Base-by-base conservation (phyloP, 2,113 vertebrate species). In the Ceyx melanurus region DNA sequence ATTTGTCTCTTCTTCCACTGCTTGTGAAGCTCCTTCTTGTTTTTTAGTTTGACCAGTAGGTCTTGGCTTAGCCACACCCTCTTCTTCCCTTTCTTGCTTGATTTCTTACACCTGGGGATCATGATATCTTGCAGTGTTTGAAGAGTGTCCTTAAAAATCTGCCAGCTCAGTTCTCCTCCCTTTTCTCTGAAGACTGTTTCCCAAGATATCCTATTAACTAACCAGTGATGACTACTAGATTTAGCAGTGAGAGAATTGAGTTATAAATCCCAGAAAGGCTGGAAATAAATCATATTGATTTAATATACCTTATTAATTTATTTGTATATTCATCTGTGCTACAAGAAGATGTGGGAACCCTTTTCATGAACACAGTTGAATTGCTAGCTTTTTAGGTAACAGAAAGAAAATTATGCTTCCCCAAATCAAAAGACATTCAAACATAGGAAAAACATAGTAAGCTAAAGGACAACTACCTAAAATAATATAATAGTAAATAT, bases 401-500 rank as follows among this genome's bases (percentile, higher is more conserved):
- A 46, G 51, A 46, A 46, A 77, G 15, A 76, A 94, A 90, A 64
- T 13, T 13, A 43, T 33, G 11, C 11, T 71, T 75, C 54, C 31
- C 72, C 46, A 80, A 75, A 33, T 5, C 5, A 56, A 77, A 91
- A 82, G 20, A 56, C 43, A 64, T 76, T 73, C 6, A 4, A 74
- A 46, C 35, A 33, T 4, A 65, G 15, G 11, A 21, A 92, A 85
- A 89, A 54, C 33, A 65, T 28, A 91, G 46, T 28, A 87, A 58
- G 42, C 74, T 89, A 80, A 73, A 42, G 51, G 67, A 75, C 76
- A 93, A 76, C 28, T 94, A 95, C 88, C 82, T 92, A 89, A 77
- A 78, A 45, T 53, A 91, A 67, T 43, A 71, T 91, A 95, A 88
- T 96, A 92, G 78, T 71, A 89, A 95, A 93, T 82, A 93, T 82